A percentile compares a stretch with the other conserved stretches of the same genome.
Conservation (phyloP, 2,113 vertebrate species). For the Chaetorhynchus papuensis region DNA sequence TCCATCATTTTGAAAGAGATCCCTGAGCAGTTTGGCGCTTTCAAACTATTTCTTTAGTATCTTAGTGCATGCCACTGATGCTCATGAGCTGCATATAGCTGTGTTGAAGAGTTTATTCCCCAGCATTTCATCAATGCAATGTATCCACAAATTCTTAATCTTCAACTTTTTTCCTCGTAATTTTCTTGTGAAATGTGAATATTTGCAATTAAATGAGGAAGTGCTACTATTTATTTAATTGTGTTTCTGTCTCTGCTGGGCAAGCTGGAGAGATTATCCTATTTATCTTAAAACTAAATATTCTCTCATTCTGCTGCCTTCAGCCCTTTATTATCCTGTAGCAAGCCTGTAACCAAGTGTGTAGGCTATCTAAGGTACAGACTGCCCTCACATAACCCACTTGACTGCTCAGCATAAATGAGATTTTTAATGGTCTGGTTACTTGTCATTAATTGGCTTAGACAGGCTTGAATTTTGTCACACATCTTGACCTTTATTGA, state of each 20-base stretch:
- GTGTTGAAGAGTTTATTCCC: background rate
- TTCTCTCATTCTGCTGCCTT: background rate
- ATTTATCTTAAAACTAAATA: background rate
- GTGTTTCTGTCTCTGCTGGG: background rate
- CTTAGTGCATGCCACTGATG: background rate
- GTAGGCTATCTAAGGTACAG: background rate
- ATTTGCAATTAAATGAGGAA: background rate
- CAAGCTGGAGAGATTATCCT: background rate
- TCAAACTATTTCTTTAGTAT: background rate
- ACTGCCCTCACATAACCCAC: constrained; percentile 12
- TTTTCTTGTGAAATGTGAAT: background rate
- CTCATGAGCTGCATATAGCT: background rate
- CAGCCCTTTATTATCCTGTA: background rate
- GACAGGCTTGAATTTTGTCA: constrained; percentile 54
- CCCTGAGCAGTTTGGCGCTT: background rate
- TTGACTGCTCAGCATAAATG: constrained; percentile 50
- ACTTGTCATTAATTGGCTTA: constrained; percentile 60
- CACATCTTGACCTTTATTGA: constrained; percentile 51
- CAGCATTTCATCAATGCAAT: background rate
- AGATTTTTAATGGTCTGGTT: constrained; percentile 48
- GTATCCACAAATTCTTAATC: background rate
- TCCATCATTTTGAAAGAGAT: background rate
- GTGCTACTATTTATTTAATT: background rate
- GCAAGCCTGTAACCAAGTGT: background rate
- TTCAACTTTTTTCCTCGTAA: background rate